These are phyloP conservation scores for Harpalus rufipes DNA, from an alignment of 2,888 invertebrate species.

Conservation along the genomic window DNA sequence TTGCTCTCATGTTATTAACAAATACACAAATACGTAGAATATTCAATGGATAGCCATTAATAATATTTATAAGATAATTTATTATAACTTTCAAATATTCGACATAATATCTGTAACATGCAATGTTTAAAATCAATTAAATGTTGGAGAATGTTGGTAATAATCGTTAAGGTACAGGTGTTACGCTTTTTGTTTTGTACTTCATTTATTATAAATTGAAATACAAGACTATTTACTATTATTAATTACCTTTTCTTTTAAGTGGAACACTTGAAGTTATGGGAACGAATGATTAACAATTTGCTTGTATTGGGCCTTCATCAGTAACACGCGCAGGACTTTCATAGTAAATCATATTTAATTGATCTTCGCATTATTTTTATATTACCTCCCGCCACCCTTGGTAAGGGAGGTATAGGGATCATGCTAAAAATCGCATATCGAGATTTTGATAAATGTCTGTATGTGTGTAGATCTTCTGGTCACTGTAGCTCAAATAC, in stretches of 20 bases:
- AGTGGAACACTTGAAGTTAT: neutral
- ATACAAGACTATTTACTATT: neutral
- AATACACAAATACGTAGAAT: neutral
- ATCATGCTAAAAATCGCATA: too few species aligned
- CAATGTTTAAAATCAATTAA: neutral
- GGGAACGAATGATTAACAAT: too few species aligned
- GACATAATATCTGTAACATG: neutral
- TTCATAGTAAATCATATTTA: too few species aligned
- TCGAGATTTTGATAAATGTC: too few species aligned
- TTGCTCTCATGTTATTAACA: slow-evolving; percentile 9
- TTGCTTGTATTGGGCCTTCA: too few species aligned
- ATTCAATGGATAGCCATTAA: neutral
- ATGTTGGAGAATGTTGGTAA: neutral
- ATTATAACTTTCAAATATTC: neutral
- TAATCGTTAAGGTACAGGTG: neutral
- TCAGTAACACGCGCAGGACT: too few species aligned
- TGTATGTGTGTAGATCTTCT: too few species aligned
- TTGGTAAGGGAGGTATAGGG: too few species aligned
- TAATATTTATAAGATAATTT: neutral
- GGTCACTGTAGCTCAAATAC: too few species aligned
- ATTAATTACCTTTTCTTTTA: neutral
- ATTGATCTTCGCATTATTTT: too few species aligned
- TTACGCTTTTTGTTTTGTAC: neutral
- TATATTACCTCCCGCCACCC: too few species aligned
- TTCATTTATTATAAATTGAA: slow-evolving; percentile 1